Evolutionary conservation across 2,888 invertebrate species (phyloP).

Genomic region (Drosophila neoperkinsi): DNA sequence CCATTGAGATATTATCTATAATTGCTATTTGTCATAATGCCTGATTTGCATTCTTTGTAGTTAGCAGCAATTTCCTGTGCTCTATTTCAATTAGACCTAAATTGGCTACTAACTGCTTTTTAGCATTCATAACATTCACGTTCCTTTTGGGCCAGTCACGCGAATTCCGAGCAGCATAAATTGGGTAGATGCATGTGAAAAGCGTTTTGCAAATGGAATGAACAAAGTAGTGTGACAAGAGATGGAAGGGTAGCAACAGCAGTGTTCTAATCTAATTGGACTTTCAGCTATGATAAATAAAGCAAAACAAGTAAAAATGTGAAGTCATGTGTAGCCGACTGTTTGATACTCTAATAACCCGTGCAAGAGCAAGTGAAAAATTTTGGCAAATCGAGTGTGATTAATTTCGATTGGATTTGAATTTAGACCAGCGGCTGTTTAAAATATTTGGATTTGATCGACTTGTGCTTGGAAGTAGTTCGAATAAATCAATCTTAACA

Average conservation of each 20-base stretch:
- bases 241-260: conserved; percentile 22
- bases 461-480: not conserved
- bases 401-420: not conserved
- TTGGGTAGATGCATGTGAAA: not conserved
- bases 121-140: not conserved
- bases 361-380: too few species aligned
- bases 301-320: not conserved
- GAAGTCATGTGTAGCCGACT: too few species aligned
- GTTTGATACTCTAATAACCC: not conserved
- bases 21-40: not conserved
- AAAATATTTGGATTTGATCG: not conserved
- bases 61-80: conserved; percentile 26
- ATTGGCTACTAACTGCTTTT: conserved; percentile 48
- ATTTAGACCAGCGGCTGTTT: not conserved
- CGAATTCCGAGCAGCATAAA: conserved; percentile 26
- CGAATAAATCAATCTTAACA: not conserved
- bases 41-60: conserved; percentile 33
- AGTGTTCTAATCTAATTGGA: conserved; percentile 26
- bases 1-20: conserved; percentile 9
- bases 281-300: not conserved
- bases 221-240: not conserved
- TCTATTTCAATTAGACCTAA: conserved; percentile 32
- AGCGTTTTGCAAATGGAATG: conserved; percentile 19
- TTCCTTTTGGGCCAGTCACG: conserved; percentile 37
- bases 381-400: not conserved